Base-by-base conservation (phyloP, 2,888 invertebrate species). In the Chorisops tibialis region DNA sequence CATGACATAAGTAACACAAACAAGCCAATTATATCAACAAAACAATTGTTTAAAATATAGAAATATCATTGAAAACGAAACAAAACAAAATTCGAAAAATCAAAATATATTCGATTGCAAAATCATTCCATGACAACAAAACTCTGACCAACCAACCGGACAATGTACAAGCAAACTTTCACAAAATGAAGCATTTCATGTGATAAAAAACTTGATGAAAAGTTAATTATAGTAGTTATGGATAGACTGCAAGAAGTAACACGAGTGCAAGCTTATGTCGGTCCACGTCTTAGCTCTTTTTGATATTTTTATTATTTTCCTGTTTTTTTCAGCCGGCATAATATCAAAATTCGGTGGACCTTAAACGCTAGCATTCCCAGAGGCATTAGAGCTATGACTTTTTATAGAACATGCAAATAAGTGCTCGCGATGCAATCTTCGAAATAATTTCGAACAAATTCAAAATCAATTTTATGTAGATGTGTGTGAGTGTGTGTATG, bases 141-240 rank as follows among this genome's bases (percentile, higher is more conserved):
- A 56, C 56, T 56, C 56, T 56, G 56, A 56, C 56, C 56, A 56
- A 56, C 56, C 56, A 56, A 56, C 56, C 56, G 56, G 30, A 56
- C 56, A 56, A 56, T 43, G 56, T 56, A 38, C 56, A 56, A 56
- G 56, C 56, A 56, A 45, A 22, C 43, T 43, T 56, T 43, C 41
- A 30, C 43, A 43, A 56, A 45, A 43, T 43, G 56, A 56, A 56
- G 56, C 56, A 56, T 56, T 56, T 56, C 45, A 56, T 56, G 56
- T 56, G 43, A 14, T 39, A 45, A 43, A 56, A 45, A 45, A 43
- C 56, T 43, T 56, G 30, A 56, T 56, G 56, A 39, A 12, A 39
- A 41, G 21, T 54, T 54, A 43, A 22, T 54, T 12, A 37, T 39
- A 56, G 30, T 45, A 18, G 56, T 21, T 47, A 21, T 56, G 39